Percentiles rank a stretch among this genome's conserved stretches.
Evolutionary conservation across 2,797 vertebrate species (phyloP).

Genomic region (Oreochromis grahami): DNA sequence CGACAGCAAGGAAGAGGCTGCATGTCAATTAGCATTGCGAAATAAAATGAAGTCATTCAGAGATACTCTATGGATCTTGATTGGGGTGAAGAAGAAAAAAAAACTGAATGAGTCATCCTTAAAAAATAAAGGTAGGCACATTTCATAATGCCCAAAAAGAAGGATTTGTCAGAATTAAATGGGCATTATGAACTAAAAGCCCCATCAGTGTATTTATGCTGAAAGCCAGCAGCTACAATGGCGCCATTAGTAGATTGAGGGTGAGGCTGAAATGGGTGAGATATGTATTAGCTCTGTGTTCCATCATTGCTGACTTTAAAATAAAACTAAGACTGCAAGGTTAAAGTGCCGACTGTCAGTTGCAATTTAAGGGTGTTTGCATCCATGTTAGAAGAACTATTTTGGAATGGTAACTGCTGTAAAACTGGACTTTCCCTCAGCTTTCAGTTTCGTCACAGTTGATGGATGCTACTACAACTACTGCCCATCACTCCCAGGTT

Average conservation of each 20-base stretch:
- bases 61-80: neutral
- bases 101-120: neutral
- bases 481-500: neutral
- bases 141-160: neutral
- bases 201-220: neutral
- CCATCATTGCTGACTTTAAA: neutral
- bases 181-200: neutral
- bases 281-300: neutral
- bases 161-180: neutral
- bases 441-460: neutral
- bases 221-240: neutral
- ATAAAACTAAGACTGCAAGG: neutral
- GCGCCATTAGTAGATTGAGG: neutral
- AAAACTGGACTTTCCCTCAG: neutral
- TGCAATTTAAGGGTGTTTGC: neutral
- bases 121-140: neutral
- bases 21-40: neutral
- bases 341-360: conserved; percentile 3
- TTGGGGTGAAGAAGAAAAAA: neutral
- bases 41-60: neutral
- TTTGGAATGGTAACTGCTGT: neutral
- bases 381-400: neutral
- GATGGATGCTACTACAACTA: neutral
- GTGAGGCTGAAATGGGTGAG: neutral
- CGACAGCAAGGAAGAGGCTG: neutral